Percentiles rank a stretch among this genome's conserved stretches.
Conservation (phyloP, 2,797 vertebrate species). For the Micropoecilia bifurca region DNA sequence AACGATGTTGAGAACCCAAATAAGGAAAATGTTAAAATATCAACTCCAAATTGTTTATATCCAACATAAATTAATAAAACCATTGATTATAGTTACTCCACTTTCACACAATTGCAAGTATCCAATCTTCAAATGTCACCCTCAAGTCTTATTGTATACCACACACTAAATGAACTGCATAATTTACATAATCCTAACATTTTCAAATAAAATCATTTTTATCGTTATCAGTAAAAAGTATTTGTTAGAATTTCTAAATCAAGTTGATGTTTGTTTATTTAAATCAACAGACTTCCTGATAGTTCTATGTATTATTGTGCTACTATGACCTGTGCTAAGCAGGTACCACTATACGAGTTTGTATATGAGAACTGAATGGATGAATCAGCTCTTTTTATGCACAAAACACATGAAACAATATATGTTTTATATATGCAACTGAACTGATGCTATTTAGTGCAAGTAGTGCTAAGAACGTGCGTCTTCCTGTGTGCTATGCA, state of each 20-base stretch:
- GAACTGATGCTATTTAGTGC: not conserved
- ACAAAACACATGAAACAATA: not conserved
- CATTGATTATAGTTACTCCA: not conserved
- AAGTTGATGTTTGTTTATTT: not conserved
- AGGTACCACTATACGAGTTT: too few relatives aligned
- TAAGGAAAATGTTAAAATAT: not conserved
- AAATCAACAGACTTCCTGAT: not conserved
- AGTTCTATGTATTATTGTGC: not conserved
- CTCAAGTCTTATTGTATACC: not conserved
- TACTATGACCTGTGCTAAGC: not conserved
- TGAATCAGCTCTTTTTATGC: not conserved
- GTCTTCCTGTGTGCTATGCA: slow-evolving; percentile 6
- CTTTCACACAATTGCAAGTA: not conserved
- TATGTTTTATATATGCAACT: not conserved
- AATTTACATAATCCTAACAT: not conserved
- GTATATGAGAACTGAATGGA: not conserved
- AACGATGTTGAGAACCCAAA: not conserved
- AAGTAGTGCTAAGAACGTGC: not conserved
- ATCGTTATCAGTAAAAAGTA: not conserved
- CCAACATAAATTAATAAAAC: not conserved
- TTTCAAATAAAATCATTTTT: not conserved
- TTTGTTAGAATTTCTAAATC: not conserved
- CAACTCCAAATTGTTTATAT: not conserved
- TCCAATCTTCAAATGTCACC: not conserved
- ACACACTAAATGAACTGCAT: not conserved